These are phyloP conservation scores for Notolabrus celidotus DNA, from an alignment of 2,797 vertebrate genomes.

Conservation along the genomic window DNA sequence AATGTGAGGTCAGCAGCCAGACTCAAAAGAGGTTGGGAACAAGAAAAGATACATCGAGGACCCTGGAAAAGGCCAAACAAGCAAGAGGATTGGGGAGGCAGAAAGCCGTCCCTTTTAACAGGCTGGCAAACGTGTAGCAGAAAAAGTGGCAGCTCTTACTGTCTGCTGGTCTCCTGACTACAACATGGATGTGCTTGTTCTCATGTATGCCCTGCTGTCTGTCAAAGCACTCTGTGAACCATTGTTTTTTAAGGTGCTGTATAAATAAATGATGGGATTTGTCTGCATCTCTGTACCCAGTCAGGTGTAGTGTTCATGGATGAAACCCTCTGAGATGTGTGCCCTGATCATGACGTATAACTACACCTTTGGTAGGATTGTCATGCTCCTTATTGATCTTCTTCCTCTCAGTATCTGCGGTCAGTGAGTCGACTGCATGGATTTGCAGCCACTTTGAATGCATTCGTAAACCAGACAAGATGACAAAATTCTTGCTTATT, in stretches of 20 bases:
- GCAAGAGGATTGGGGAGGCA: conserved; percentile 29
- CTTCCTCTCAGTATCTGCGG: neutral
- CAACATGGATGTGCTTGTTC: conserved; percentile 3
- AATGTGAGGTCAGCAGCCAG: conserved; percentile 50
- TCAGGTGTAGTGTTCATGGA: conserved; percentile 8
- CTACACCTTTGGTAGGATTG: neutral
- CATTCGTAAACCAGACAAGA: no score
- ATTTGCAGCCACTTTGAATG: no score
- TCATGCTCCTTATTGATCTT: neutral
- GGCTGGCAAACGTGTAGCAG: conserved; percentile 21
- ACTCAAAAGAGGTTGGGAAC: conserved; percentile 41
- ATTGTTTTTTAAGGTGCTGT: no score
- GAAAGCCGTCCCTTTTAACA: conserved; percentile 38
- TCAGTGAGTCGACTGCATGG: neutral
- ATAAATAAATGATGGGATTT: no score
- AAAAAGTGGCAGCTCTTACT: conserved; percentile 47
- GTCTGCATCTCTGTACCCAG: neutral
- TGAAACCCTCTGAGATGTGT: neutral
- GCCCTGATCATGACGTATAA: no score
- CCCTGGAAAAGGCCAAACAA: conserved; percentile 45
- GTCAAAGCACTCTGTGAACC: no score
- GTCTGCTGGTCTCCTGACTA: conserved; percentile 11
- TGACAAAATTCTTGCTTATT: no score
- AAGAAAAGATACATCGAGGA: conserved; percentile 38
- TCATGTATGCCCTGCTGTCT: no score